Conservation (phyloP, 2,113 vertebrate species). For the Irena cyanogastra region DNA sequence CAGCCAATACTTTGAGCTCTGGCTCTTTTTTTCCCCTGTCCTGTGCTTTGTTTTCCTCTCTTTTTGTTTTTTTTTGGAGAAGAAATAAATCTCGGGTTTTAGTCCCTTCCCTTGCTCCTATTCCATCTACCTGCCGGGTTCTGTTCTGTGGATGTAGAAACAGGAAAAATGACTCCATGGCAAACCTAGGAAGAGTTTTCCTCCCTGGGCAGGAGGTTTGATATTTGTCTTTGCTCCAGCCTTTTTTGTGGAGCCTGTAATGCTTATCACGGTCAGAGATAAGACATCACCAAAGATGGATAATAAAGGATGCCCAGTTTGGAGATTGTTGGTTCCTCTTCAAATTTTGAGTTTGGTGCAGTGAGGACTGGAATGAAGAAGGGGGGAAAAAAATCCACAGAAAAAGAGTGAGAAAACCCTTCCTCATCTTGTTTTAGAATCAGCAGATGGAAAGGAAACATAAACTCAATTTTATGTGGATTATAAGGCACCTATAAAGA, state of each 20-base stretch:
- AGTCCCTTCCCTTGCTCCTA: slow-evolving; percentile 36
- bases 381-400: not conserved
- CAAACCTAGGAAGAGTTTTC: not conserved
- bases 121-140: not conserved
- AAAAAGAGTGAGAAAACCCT: not conserved
- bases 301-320: not conserved
- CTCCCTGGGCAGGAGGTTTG: not conserved
- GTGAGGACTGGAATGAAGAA: not conserved
- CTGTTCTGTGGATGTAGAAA: not conserved
- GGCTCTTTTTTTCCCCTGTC: not conserved
- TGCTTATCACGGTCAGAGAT: not conserved
- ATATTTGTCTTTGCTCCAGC: not conserved
- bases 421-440: slow-evolving; percentile 19
- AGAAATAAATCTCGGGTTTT: slow-evolving; percentile 16
- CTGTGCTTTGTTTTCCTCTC: not conserved
- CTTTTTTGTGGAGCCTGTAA: not conserved
- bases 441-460: slow-evolving; percentile 44
- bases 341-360: not conserved
- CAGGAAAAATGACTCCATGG: not conserved
- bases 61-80: not conserved
- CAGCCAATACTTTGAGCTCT: slow-evolving; percentile 7
- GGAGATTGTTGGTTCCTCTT: not conserved
- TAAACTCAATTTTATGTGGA: slow-evolving; percentile 59
- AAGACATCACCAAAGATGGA: not conserved
- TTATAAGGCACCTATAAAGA: slow-evolving; percentile 64